These are phyloP conservation scores for Varanus salvator DNA, from an alignment of 2,113 vertebrate genomes.

Conservation along the genomic window DNA sequence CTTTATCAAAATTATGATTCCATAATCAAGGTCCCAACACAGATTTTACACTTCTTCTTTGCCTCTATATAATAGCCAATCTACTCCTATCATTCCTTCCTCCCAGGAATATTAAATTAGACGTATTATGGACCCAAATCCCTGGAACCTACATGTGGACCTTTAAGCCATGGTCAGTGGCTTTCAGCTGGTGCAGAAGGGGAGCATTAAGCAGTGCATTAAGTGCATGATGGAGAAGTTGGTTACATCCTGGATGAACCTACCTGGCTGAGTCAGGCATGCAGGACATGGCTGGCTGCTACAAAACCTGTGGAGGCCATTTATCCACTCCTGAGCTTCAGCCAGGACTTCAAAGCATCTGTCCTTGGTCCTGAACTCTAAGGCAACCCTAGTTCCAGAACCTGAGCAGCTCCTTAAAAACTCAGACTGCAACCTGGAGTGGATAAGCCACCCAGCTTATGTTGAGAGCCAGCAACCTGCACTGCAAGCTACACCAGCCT, in stretches of 20 bases:
- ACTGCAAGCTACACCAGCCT: not conserved
- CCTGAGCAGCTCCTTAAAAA: too few species aligned
- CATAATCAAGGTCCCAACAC: too few species aligned
- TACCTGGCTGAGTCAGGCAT: not conserved
- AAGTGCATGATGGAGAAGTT: not conserved
- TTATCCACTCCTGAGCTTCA: too few species aligned
- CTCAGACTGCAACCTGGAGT: too few species aligned
- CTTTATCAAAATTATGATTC: too few species aligned
- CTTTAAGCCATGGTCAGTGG: not conserved
- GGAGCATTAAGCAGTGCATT: not conserved
- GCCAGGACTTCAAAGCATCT: too few species aligned
- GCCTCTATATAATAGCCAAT: not conserved
- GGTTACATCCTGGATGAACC: not conserved
- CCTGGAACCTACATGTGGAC: not conserved
- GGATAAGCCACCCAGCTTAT: too few species aligned
- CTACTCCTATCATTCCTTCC: not conserved
- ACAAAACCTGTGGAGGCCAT: not conserved
- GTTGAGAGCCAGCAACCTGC: too few species aligned
- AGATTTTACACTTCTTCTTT: not conserved
- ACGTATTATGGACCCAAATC: not conserved
- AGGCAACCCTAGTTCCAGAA: too few species aligned
- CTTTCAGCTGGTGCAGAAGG: not conserved
- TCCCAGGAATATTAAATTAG: not conserved
- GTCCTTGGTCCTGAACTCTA: too few species aligned
- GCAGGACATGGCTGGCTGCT: not conserved